Percentiles rank a stretch among this genome's conserved stretches.
Conservation (phyloP, 2,113 vertebrate species). For the Apistogramma diplotaenia region DNA sequence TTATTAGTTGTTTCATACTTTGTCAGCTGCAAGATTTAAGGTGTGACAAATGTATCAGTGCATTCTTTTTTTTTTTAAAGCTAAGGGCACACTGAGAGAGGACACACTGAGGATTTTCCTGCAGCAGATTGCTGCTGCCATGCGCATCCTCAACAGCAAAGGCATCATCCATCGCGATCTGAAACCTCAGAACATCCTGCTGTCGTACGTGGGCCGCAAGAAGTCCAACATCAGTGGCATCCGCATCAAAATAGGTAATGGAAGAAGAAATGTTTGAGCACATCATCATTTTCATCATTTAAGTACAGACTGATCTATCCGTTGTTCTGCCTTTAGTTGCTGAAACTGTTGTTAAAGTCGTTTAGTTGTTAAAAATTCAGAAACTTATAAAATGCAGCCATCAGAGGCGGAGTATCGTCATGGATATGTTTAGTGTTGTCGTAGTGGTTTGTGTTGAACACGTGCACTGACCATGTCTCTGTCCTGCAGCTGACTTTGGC, state of each 20-base stretch:
- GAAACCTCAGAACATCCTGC: constrained; percentile 95
- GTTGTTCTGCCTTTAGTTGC: neutral
- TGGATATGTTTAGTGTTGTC: no score
- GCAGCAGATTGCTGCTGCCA: constrained; percentile 95
- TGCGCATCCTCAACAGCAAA: constrained; percentile 92
- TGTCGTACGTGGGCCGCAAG: constrained; percentile 86
- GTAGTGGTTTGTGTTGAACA: constrained; percentile 14
- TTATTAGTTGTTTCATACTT: no score
- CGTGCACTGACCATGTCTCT: constrained; percentile 4
- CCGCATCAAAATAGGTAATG: constrained; percentile 93
- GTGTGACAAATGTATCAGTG: no score
- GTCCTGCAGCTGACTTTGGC: constrained; percentile 91
- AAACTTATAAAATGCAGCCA: neutral
- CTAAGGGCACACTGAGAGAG: constrained; percentile 93
- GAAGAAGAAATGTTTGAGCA: neutral
- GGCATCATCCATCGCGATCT: constrained; percentile 96
- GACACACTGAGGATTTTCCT: constrained; percentile 94
- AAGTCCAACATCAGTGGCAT: constrained; percentile 88
- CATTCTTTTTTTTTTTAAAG: constrained; percentile 67
- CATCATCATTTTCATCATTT: no score
- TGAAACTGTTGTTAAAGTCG: no score
- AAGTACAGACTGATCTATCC: neutral
- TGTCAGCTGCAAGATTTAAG: no score
- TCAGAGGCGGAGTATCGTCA: neutral
- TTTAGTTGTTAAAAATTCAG: neutral